These are phyloP conservation scores for Melospiza melodia DNA, from an alignment of 2,113 vertebrate genomes.

Conservation along the genomic window DNA sequence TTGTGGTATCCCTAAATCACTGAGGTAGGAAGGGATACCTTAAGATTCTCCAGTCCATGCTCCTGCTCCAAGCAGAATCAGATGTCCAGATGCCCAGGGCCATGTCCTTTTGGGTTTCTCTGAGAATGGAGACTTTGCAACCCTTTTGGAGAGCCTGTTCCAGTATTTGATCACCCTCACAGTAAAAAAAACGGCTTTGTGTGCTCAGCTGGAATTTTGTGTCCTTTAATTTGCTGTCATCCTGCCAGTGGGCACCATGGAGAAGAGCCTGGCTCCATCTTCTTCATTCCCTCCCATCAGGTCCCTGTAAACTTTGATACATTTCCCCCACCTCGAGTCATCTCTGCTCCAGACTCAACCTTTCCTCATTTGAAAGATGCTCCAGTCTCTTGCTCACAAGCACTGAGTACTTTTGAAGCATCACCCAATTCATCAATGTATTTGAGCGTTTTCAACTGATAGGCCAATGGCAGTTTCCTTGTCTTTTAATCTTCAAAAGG, in stretches of 20 bases:
- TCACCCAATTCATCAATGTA: not conserved
- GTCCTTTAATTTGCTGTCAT: not conserved
- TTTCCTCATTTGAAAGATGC: not conserved
- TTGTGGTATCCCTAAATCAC: not conserved
- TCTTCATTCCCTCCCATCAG: not conserved
- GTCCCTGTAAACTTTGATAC: not conserved
- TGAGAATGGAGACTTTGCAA: not conserved
- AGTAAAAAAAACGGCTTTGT: not conserved
- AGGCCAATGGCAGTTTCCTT: not conserved
- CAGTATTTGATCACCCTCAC: not conserved
- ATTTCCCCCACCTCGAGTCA: rapidly evolving
- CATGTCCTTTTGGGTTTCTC: not conserved
- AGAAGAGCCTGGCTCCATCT: not conserved
- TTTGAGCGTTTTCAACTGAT: not conserved
- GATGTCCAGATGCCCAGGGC: not conserved
- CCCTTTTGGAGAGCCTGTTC: not conserved
- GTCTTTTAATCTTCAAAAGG: not conserved
- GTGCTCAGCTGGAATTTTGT: not conserved
- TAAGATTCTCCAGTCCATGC: not conserved
- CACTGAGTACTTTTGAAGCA: not conserved
- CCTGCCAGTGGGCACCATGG: not conserved
- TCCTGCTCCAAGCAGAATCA: not conserved
- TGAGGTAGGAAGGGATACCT: not conserved
- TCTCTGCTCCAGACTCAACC: not conserved
- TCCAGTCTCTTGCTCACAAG: not conserved